Base-by-base conservation (phyloP, 2,797 vertebrate genomes). In the Sebastes vulpes region DNA sequence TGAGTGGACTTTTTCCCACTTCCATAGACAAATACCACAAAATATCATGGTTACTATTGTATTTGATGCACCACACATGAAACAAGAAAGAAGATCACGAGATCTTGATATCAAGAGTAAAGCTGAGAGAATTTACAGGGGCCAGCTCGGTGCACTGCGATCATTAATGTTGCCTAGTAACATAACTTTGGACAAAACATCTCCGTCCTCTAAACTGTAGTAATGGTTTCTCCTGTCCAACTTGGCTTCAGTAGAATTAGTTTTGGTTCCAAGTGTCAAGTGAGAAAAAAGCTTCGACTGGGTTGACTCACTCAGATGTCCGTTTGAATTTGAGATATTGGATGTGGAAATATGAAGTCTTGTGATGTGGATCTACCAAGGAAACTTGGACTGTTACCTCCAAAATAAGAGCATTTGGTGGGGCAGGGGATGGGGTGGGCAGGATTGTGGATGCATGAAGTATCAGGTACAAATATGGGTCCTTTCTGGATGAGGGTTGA, bases 391-490 rank as follows among this genome's bases (percentile, higher is more conserved):
- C 64, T 68, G 60, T 54, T 67, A 25, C 31, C 59, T 73, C 64
- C 42, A 69, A 70, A 82, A 70, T 67, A 38, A 64, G 14, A 74
- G 26, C 12, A 26, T 59, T 54, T 58, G 10, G 61, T 18, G n/a
- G 54, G 46, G n/a, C 1, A 1, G n/a, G n/a, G 42, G n/a, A 1
- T 46, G 60, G 50, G 16, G 9, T 35, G 65, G 50, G 20, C 11
- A 2, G 60, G 68, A 35, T n/a, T 10, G 16, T 5, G 12, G 48
- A 65, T 23, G 48, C 59, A 46, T 59, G 25, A 75, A 66, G 54
- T 53, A 56, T 65, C 69, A 79, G 76, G 81, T 79, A 86, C 86
- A 87, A 86, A 89, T 84, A 75, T 75, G 75, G 86, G n/a, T 81
- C 56, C 54, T 69, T 54, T 77, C 68, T 81, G 83, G 75, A 38